phyloP scores from a whole-genome alignment of 2,797 vertebrate genomes.

The Brachyrhaphis roseni region DNA sequence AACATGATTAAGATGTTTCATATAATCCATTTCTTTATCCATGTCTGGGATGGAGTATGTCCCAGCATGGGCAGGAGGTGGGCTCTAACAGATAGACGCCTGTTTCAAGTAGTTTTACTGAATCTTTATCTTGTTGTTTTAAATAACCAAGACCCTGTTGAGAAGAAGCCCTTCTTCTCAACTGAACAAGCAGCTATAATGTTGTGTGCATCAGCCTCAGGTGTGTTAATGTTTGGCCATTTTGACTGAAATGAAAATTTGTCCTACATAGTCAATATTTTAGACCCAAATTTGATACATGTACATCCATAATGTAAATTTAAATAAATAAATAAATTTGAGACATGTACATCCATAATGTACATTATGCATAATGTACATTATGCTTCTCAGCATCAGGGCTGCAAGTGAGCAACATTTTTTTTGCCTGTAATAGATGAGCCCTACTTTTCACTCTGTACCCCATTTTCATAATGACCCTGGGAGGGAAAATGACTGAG shows the following conservation, averaged over 20 bases:
- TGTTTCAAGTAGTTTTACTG: not conserved
- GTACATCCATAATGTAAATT: conserved; percentile 28
- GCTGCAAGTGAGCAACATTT: conserved; percentile 17
- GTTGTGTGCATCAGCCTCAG: not conserved
- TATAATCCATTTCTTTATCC: not conserved
- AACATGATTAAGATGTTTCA: not conserved
- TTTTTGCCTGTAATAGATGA: conserved; percentile 64
- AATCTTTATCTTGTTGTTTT: not conserved
- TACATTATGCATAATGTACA: too few species aligned
- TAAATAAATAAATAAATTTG: too few species aligned
- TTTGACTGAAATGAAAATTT: conserved; percentile 3
- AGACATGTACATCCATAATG: conserved; percentile 22
- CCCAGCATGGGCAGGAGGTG: not conserved
- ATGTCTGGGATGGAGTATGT: not conserved
- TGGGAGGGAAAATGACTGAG: conserved; percentile 49
- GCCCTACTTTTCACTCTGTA: conserved; percentile 72
- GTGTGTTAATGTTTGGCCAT: not conserved
- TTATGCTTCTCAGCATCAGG: not conserved
- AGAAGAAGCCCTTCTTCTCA: too few species aligned
- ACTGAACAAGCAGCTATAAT: not conserved
- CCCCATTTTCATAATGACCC: conserved; percentile 71
- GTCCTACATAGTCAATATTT: conserved; percentile 26
- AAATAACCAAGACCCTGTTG: not conserved
- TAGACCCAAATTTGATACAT: conserved; percentile 8
- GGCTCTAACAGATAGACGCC: not conserved